Evolutionary conservation across 2,797 vertebrate genomes (phyloP).

Genomic region (Peromyscus melanophrys): DNA sequence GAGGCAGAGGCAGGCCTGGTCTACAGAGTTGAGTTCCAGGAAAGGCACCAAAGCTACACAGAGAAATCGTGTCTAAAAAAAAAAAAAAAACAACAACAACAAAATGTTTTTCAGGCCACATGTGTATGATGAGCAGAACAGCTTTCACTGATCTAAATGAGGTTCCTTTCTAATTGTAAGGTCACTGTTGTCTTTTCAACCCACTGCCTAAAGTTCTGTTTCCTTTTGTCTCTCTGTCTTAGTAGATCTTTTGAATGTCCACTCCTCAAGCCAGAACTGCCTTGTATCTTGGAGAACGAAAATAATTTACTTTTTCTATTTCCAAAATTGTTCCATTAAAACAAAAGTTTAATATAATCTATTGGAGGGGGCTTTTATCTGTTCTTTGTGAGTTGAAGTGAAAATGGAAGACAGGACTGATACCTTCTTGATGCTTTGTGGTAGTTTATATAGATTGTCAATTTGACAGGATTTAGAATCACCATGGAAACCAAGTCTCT

Average conservation of each 20-base stretch:
- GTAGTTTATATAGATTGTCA: not conserved
- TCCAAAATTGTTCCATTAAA: conserved; percentile 40
- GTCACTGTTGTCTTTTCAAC: not conserved
- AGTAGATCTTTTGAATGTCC: not conserved
- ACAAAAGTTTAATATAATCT: not conserved
- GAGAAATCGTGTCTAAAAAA: too few relatives aligned
- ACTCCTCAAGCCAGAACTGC: not conserved
- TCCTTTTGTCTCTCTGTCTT: not conserved
- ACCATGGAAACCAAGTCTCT: not conserved
- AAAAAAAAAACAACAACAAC: not conserved
- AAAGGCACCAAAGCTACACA: too few relatives aligned
- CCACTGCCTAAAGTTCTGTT: not conserved
- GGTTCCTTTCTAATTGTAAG: not conserved
- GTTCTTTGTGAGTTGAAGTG: not conserved
- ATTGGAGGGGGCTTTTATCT: not conserved
- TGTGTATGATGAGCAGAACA: not conserved
- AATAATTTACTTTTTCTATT: conserved; percentile 12
- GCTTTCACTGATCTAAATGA: not conserved
- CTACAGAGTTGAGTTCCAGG: too few relatives aligned
- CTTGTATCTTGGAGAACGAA: not conserved
- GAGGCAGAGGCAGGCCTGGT: too few relatives aligned
- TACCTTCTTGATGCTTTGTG: not conserved
- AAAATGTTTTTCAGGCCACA: not conserved
- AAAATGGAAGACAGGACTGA: not conserved
- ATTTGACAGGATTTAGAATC: not conserved